Evolutionary conservation across 1,140 invertebrate genomes (phyloP), one percentile per base, ranked within the genome.

Genomic region (Drosophila parabipectinata): DNA sequence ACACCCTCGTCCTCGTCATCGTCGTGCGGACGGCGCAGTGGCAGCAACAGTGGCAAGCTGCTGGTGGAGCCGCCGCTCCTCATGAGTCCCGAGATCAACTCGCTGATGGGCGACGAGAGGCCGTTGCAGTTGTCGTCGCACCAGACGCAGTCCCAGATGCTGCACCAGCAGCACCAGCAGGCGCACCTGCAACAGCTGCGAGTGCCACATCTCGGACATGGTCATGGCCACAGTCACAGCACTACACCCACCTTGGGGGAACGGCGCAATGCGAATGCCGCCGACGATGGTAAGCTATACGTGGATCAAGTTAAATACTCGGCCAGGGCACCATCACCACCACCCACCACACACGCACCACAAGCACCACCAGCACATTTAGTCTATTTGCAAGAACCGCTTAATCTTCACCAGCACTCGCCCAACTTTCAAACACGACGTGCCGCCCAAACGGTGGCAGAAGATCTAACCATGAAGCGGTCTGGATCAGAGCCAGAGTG

Each of bases 41-140:
- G 54, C 32, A 68, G 39, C 39, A 67, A 55, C 30, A 55, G 34
- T 4, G 66, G 63, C 7, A 89, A 91, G 15, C 8, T 89, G 63
- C 61, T 80, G 3, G 74, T 91, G 48, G 90, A 91, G 54, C 88
- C 85, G 5, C 77, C 90, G 9, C 37, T 91, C 32, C 60, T 92
- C 1, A 92, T 92, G 91, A 92, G 91, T 76, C 91, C 91, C 28
- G 91, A 92, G 63, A 92, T 92, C 21, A 92, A 92, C 62, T 91
- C 91, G 10, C 58, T 92, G 50, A 82, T 91, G 85, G 83, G 79
- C 12, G 89, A 90, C 61, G 90, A 91, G 6, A 76, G 90, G 10
- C 72, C 88, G 3, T 34, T 90, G 72, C 77, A 80, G 37, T 57
- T 89, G 28, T 69, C 87, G 15, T 67, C 74, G 9, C 79, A 82